Evolutionary conservation across 1,140 invertebrate genomes (phyloP), one percentile per base, ranked within the genome.

Genomic region (Neodiprion pinetum): DNA sequence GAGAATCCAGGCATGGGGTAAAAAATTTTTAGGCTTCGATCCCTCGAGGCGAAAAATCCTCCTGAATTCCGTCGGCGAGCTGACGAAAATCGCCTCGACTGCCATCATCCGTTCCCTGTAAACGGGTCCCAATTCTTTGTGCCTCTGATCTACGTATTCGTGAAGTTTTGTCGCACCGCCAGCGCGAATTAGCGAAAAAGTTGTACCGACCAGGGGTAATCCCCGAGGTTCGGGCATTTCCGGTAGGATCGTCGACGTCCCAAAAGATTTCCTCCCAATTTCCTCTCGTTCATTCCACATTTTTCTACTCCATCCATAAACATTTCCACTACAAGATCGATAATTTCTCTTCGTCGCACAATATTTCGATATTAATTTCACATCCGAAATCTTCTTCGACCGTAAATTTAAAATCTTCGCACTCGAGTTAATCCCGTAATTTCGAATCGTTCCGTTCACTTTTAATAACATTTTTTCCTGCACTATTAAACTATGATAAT

Each of bases 1-100:
- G 12, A 95, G 83, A 1, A 90, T 84, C 95, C 96, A 97, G 3
- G 95, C 90, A 81, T 96, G 94, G 4, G 96, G 96, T 76, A 96
- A 83, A 79, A 95, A 91, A 86, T 96, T 95, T 69, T 87, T 87
- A 0, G 96, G 96, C 82, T 93, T 93, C 80, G 92, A 92, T 73
- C 95, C 96, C 89, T 97, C 96, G 10, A 92, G 86, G 8, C 90
- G 81, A 84, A 95, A 96, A 14, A 96, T 90, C 12, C 89, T 85
- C 72, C 93, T 91, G 83, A 95, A 95, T 48, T 92, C 88, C 12
- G 90, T 86, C 1, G 93, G 90, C 79, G 94, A 92, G 68, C 92
- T 91, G 7, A 96, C 85, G 81, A 96, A 96, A 65, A 96, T 90
- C 8, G 91, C 90, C 75, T 92, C 88, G 17, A 92, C 87, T 2